phyloP scores from a whole-genome alignment of 2,113 vertebrate genomes.

The Genyomyrus donnyi region DNA sequence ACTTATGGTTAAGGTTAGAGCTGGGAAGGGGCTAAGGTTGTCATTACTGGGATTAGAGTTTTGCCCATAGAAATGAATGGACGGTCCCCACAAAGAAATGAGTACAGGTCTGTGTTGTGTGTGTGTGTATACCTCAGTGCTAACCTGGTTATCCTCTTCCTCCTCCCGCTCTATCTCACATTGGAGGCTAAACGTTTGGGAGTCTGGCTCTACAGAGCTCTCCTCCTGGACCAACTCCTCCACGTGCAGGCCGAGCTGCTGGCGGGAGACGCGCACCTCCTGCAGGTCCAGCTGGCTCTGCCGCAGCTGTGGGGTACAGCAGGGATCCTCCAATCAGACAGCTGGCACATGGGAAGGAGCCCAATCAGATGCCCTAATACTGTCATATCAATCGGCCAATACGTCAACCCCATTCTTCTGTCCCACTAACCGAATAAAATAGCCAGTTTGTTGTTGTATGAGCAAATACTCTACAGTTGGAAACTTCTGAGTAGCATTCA shows the following conservation, averaged over 20 bases:
- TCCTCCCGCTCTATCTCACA: constrained; percentile 96
- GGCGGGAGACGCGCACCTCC: constrained; percentile 77
- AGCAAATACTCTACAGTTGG: neutral
- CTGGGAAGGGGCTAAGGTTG: too few relatives aligned
- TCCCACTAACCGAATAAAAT: neutral
- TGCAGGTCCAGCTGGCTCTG: constrained; percentile 88
- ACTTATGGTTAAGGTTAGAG: too few relatives aligned
- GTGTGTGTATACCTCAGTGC: constrained; percentile 61
- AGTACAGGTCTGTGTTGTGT: neutral
- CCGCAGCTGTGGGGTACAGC: constrained; percentile 61
- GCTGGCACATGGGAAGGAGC: neutral
- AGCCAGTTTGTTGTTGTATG: neutral
- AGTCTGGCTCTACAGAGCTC: constrained; percentile 73
- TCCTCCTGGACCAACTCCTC: constrained; percentile 81
- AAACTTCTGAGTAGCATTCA: neutral
- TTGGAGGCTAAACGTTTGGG: constrained; percentile 78
- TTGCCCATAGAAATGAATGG: too few relatives aligned
- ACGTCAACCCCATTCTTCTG: neutral
- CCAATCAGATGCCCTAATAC: neutral
- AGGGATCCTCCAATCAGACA: neutral
- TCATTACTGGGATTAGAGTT: too few relatives aligned
- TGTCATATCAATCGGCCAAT: neutral
- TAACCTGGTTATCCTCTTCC: constrained; percentile 90
- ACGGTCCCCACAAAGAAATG: too few relatives aligned
- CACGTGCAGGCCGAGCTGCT: constrained; percentile 74